Base-by-base conservation (phyloP, 2,797 vertebrate genomes). In the Tauraco hartlaubi region DNA sequence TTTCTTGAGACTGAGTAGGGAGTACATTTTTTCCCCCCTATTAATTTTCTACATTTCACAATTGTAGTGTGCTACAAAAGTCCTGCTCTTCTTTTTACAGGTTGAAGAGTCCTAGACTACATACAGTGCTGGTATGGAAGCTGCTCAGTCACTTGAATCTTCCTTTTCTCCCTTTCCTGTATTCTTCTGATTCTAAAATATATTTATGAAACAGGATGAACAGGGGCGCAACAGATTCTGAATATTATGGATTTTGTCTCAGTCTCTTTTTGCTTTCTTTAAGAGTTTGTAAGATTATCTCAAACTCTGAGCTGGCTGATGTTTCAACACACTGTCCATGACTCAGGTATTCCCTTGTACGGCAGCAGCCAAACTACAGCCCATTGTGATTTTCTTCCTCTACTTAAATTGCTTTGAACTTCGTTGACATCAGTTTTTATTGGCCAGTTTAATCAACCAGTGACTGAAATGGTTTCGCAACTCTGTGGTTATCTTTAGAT, bases 381-480 rank as follows among this genome's bases (percentile, higher is more conserved):
- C 28, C 22, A 23, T 5, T 48, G 62, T 63, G 19, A 69, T 75
- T 72, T 88, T 75, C 21, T 80, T 56, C 16, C 59, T 62, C 16
- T 31, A 19, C 29, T 83, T 63, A 23, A 87, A 73, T 59, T 85
- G 14, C 74, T 94, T 90, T 94, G 72, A 6, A 83, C 72, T 91
- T 75, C 9, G 39, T 49, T 88, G 85, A 63, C 63, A 61, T 11
- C 29, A 11, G 5, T 52, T 91, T 76, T 82, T 79, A 69, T 66
- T 55, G 49, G 61, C 23, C 62, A 8, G 10, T 80, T 92, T 89
- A 74, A 64, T 68, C 61, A 91, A 62, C 5, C 26, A 49, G 56
- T 87, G 48, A 69, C 56, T 92, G 62, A 54, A 56, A 59, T 41
- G 66, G 20, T 93, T 95, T 79, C 66, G 76, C 91, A 85, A 71